Evolutionary conservation across 2,797 vertebrate species (phyloP).

Genomic region (Lagocephalus sceleratus): DNA sequence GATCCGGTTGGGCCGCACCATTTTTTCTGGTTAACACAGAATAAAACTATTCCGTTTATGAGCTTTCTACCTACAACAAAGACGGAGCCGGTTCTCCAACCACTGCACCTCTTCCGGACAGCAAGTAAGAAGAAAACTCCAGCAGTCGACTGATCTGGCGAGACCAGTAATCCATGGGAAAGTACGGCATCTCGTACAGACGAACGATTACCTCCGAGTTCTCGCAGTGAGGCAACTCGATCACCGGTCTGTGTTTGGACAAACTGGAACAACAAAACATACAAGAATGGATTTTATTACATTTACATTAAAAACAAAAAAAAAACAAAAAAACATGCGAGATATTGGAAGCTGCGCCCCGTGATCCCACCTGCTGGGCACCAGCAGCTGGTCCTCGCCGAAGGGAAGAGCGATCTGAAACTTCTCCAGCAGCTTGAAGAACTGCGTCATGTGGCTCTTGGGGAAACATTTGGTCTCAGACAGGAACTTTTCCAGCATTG

Average conservation of each 20-base stretch:
- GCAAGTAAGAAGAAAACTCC: conserved; percentile 87
- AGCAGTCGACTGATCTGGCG: conserved; percentile 90
- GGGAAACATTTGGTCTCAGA: conserved; percentile 86
- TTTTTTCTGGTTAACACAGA: conserved; percentile 73
- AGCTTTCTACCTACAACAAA: not conserved
- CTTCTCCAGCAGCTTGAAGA: conserved; percentile 93
- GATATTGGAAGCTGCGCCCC: not conserved
- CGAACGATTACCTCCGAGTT: conserved; percentile 93
- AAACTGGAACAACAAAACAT: conserved; percentile 70
- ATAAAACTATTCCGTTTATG: not conserved
- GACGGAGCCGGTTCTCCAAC: no score
- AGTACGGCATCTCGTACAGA: conserved; percentile 95
- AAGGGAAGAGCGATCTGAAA: conserved; percentile 93
- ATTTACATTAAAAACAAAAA: no score
- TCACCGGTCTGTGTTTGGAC: conserved; percentile 86
- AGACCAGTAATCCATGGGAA: conserved; percentile 98
- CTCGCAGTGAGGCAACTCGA: conserved; percentile 93
- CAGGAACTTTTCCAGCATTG: conserved; percentile 84
- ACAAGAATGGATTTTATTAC: not conserved
- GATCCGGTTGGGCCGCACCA: conserved; percentile 83
- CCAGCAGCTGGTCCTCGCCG: conserved; percentile 87
- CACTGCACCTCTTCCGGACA: conserved; percentile 84
- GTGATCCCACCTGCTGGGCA: conserved; percentile 86
- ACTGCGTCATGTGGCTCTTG: conserved; percentile 83
- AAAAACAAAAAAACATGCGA: not conserved